A percentile compares a stretch with the other conserved stretches of the same genome.
Conservation (phyloP, 2,797 vertebrate genomes). For the Dendrocincla tyrannina region DNA sequence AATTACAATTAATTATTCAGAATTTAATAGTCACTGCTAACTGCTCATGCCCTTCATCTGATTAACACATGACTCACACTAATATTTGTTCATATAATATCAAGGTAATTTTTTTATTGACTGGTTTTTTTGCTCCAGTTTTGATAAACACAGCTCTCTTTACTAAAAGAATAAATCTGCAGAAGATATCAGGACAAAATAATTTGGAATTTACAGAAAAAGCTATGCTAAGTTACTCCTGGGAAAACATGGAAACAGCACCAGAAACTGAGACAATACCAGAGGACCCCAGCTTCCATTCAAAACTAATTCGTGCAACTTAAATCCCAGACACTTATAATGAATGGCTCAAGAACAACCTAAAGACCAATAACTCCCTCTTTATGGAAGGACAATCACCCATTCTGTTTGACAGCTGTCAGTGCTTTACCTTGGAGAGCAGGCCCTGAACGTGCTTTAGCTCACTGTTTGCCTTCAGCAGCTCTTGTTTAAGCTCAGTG, state of each 20-base stretch:
- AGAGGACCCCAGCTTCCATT: not conserved
- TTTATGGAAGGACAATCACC: not conserved
- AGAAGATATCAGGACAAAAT: not conserved
- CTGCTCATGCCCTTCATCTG: not conserved
- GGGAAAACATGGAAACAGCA: not conserved
- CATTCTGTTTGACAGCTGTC: not conserved
- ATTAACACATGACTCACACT: not conserved
- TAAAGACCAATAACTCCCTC: not conserved
- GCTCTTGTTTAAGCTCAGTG: conserved; percentile 85
- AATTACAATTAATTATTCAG: not conserved
- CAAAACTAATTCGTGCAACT: not conserved
- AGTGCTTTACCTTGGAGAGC: conserved; percentile 83
- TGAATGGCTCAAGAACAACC: not conserved
- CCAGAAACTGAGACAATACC: not conserved
- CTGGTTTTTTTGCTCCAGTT: not conserved
- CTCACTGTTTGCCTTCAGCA: conserved; percentile 84
- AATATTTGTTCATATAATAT: not conserved
- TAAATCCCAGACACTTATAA: not conserved
- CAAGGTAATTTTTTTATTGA: not conserved
- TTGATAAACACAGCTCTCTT: not conserved
- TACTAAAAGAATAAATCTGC: not conserved
- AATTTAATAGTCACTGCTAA: not conserved
- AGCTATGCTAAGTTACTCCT: not conserved
- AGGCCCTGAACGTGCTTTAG: conserved; percentile 78
- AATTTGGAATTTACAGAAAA: not conserved